Percentiles rank a stretch among this genome's conserved stretches.
phyloP scores from a whole-genome alignment of 2,888 invertebrate genomes.

The Capitulum mitella region DNA sequence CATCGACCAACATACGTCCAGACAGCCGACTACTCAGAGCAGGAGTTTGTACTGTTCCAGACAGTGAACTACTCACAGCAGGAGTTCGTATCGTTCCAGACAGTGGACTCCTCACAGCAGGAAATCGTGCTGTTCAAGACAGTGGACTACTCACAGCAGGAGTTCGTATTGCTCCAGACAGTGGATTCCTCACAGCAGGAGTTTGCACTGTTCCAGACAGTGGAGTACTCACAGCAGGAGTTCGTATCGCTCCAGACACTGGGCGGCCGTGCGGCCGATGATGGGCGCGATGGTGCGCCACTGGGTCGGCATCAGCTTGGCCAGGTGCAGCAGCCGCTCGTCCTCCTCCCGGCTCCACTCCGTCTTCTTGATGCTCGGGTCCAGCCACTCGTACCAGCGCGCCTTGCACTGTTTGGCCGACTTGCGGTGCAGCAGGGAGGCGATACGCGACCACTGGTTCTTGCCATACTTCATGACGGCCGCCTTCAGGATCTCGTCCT shows the following conservation, averaged over 20 bases:
- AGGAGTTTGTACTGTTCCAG: too few relatives aligned
- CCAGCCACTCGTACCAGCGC: conserved; percentile 99
- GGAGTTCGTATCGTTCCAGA: too few relatives aligned
- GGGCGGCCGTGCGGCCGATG: conserved; percentile 96
- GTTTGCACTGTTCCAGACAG: too few relatives aligned
- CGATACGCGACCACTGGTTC: conserved; percentile 99
- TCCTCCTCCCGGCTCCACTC: conserved; percentile 99
- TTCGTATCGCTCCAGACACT: conserved; percentile 96
- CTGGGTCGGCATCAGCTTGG: conserved; percentile 98
- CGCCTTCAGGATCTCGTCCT: conserved; percentile 99
- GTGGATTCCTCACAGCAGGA: too few relatives aligned
- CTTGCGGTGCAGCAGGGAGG: conserved; percentile 92
- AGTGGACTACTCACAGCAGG: too few relatives aligned
- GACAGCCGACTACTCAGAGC: too few relatives aligned
- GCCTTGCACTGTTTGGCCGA: conserved; percentile 99
- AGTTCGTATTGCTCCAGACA: conserved; percentile 91
- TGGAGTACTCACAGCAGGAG: conserved; percentile 84
- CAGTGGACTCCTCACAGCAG: too few relatives aligned
- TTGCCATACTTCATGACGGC: conserved; percentile 99
- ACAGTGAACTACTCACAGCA: too few relatives aligned
- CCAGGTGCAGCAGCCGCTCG: conserved; percentile 92
- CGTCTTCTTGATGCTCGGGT: conserved; percentile 98
- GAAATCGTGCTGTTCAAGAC: too few relatives aligned
- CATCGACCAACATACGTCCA: too few relatives aligned
- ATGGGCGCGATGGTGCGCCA: conserved; percentile 99